Conservation (phyloP, 2,797 vertebrate genomes). For the Lepus townsendii region DNA sequence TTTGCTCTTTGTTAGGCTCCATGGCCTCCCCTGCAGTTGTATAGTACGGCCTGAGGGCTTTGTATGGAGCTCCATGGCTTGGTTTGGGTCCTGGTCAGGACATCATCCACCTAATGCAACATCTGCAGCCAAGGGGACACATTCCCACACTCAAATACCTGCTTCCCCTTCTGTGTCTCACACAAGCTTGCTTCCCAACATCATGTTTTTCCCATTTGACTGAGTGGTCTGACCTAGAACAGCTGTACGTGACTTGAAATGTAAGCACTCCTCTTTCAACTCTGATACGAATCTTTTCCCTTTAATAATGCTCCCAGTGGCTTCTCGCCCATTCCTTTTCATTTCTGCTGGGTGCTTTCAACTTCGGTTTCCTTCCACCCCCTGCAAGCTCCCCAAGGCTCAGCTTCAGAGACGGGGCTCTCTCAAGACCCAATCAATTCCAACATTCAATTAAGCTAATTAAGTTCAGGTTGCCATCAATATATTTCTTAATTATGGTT, state of each 20-base stretch:
- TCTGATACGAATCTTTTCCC: conserved; percentile 64
- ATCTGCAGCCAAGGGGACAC: not conserved
- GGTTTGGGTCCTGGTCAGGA: too few relatives aligned
- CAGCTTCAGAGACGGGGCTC: conserved; percentile 70
- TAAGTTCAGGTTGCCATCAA: conserved; percentile 81
- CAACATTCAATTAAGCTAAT: conserved; percentile 84
- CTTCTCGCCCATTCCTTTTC: conserved; percentile 71
- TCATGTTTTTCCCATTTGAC: conserved; percentile 39
- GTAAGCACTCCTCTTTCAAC: conserved; percentile 73
- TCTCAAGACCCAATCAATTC: conserved; percentile 82
- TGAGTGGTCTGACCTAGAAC: conserved; percentile 72
- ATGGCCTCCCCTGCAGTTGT: rapidly evolving
- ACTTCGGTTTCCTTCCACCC: conserved; percentile 63
- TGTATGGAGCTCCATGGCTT: not conserved
- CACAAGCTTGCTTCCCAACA: conserved; percentile 21
- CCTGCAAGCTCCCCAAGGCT: conserved; percentile 62
- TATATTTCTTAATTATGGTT: conserved; percentile 85
- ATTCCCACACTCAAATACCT: not conserved
- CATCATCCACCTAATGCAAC: not conserved
- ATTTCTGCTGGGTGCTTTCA: conserved; percentile 77
- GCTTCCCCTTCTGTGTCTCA: not conserved
- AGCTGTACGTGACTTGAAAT: conserved; percentile 66
- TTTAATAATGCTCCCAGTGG: conserved; percentile 76
- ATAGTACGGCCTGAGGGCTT: not conserved
- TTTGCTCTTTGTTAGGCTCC: not conserved